Conservation (phyloP, 2,113 vertebrate species). For the Apistogramma diplotaenia region DNA sequence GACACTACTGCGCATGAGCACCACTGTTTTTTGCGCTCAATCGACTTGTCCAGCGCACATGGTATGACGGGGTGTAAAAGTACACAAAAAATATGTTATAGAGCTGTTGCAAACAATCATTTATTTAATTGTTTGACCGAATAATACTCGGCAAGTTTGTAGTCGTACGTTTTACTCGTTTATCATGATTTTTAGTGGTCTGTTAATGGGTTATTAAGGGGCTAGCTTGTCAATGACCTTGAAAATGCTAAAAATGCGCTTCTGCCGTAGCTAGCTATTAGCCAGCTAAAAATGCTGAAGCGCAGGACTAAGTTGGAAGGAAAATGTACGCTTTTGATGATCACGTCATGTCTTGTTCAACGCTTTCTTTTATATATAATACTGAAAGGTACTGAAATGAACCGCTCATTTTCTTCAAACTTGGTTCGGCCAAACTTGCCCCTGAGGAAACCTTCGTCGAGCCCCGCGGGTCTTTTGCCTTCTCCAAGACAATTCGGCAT, state of each 20-base stretch:
- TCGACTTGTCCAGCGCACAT: conserved; percentile 2
- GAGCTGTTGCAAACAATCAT: no score
- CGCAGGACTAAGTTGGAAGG: rapidly evolving
- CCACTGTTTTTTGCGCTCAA: rapidly evolving
- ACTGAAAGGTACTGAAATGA: conserved; percentile 40
- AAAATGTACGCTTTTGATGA: not conserved
- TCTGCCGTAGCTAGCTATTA: not conserved
- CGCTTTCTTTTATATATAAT: not conserved
- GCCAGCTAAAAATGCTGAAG: not conserved
- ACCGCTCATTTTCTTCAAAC: conserved; percentile 3
- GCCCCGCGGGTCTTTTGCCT: not conserved
- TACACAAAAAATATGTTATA: not conserved
- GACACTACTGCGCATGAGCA: conserved; percentile 41
- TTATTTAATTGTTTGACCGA: not conserved
- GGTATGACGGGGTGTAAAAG: conserved; percentile 7
- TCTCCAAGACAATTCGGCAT: not conserved
- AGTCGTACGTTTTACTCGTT: not conserved
- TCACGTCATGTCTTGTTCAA: not conserved
- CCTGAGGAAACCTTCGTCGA: conserved; percentile 61
- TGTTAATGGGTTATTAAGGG: not conserved
- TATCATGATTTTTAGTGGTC: not conserved
- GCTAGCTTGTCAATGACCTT: not conserved
- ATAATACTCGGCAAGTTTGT: not conserved
- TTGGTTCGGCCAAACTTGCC: conserved; percentile 59
- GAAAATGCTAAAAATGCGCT: no score